Evolutionary conservation across 2,113 vertebrate species (phyloP), one percentile per base, ranked within the genome.

Genomic region (Actenoides lindsayi): DNA sequence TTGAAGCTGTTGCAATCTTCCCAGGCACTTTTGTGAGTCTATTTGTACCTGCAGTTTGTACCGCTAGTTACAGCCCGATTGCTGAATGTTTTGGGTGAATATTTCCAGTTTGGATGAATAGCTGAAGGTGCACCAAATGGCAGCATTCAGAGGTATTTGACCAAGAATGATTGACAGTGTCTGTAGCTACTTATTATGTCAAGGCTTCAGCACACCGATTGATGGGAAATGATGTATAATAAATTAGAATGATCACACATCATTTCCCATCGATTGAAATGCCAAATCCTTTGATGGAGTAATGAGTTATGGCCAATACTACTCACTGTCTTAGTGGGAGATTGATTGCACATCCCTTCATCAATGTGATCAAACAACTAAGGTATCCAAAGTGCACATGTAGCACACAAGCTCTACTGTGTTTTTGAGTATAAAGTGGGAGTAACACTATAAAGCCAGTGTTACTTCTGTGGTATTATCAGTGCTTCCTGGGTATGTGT

Each of bases 211-310:
- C 97, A 97, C 79, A 97, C 98, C 98, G 97, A 98, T 98, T 98
- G 98, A 98, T 98, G 98, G 98, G 97, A 98, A 98, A 98, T 98
- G 98, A 98, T 98, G 98, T 98, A 98, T 98, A 98, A 98, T 98
- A 98, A 98, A 98, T 98, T 98, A 98, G 98, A 98, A 98, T 98
- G 98, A 98, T 98, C 98, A 98, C 98, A 98, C 98, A 98, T 98
- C 98, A 98, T 98, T 98, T 98, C 98, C 98, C 98, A 98, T 98
- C 98, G 98, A 98, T 98, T 98, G 98, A 98, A 98, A 98, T 98
- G 98, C 98, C 98, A 98, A 98, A 98, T 98, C 96, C 97, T 98
- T 96, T 98, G 98, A 98, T 98, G 96, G 98, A 98, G 97, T 98
- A 98, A 98, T 98, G 98, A 98, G 97, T 98, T 98, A 98, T 98